Base-by-base conservation (phyloP, 2,888 invertebrate species). In the Drosophila ustulata region DNA sequence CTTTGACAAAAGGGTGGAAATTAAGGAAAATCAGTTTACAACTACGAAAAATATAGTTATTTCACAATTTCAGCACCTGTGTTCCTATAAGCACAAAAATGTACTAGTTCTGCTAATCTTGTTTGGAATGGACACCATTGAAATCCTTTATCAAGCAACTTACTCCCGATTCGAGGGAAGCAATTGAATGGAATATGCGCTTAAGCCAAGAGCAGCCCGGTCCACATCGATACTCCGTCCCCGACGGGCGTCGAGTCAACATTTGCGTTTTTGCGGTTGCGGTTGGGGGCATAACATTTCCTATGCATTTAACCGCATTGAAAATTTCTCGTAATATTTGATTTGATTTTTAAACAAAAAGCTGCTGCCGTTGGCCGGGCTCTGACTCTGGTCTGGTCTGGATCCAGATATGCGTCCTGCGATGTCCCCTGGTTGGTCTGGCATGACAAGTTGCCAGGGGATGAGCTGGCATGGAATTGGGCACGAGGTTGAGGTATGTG, bases 271-370 rank as follows among this genome's bases (percentile, higher is more conserved):
- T 76, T 88, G 80, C 62, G 86, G 88, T 77, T 88, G 50, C 3
- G 46, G 55, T 2, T 41, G 59, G 62, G 57, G 59, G 69, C 76
- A 76, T 72, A 70, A 72, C 75, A 89, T 89, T 87, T 89, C 70
- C 80, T 73, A 88, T 88, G 90, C 89, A 88, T 89, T 89, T 81
- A 75, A 88, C 87, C 87, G 61, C 87, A 89, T 78, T 80, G 78
- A 81, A 88, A 88, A 78, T 88, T 89, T 81, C 77, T 88, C 81
- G 89, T 88, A 87, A 87, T 88, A 88, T 88, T 88, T 88, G 87
- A 87, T 89, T 87, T 85, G 85, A 89, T 86, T 87, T 87, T 83
- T 81, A 78, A 78, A 80, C 77, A 77, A 86, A 88, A 83, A 76
- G 69, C 70, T 56, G 70, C 56, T 56, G 62, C 58, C 50, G 43